Base-by-base conservation (phyloP, 1,140 invertebrate species). In the Bombus fervidus region DNA sequence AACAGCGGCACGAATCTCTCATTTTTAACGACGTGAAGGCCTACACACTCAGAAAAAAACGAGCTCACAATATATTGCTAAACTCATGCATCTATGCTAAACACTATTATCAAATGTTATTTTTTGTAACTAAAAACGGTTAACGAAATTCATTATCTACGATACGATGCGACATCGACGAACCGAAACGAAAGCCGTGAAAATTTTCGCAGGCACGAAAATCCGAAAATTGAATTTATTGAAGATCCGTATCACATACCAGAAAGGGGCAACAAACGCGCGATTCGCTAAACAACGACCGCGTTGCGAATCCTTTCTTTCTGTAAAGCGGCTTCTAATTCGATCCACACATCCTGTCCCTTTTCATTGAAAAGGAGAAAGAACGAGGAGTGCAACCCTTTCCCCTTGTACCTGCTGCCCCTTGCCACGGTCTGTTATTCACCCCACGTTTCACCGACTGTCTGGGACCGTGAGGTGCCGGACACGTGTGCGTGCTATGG, bases 261-360 rank as follows among this genome's bases (percentile, higher is more conserved):
- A 41, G 59, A 43, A 68, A 10, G 15, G 1, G 0, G 5, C 39
- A 53, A 59, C n/a, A 13, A 10, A 9, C n/a, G 53, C 12, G 5
- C 8, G 39, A 47, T 37, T 3, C 47, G 15, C 53, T 81, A 72
- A 72, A 72, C 47, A 34, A 37, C 69, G 57, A 39, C n/a, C 28
- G 25, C 31, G 41, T 37, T 39, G 43, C 34, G 43, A 47, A 68
- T 68, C 57, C 78, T 87, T 77, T 53, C 66, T 66, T 81, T 62
- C 72, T 64, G 39, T 43, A 34, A 47, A 57, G 2, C 73, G 78
- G 43, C 78, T 89, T 75, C 72, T 62, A 31, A 86, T 88, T 89
- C 80, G 72, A 86, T 89, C 43, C 87, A 82, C 83, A 87, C 86
- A 39, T 73, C 43, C 41, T 31, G 34, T 9, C 73, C n/a, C 69